These are phyloP conservation scores for Pristis pectinata DNA, from an alignment of 2,797 vertebrate genomes.

Conservation along the genomic window DNA sequence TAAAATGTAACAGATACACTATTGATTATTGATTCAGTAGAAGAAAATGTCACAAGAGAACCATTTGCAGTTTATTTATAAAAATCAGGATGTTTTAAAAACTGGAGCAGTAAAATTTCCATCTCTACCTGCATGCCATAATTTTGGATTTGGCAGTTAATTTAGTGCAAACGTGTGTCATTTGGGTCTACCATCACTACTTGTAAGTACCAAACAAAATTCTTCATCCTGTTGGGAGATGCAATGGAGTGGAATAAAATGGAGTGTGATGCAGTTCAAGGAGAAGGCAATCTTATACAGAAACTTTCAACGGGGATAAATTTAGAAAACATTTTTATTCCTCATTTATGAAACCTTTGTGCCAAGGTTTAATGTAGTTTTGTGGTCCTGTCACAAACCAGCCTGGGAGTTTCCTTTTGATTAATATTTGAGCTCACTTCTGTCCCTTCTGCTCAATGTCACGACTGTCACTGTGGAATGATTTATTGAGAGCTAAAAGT, in stretches of 20 bases:
- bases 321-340: conserved; percentile 8
- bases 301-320: not conserved
- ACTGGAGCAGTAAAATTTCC: not conserved
- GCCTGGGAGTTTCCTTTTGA: not conserved
- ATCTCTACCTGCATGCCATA: not conserved
- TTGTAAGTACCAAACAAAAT: not conserved
- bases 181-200: not conserved
- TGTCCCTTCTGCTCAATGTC: not conserved
- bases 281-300: not conserved
- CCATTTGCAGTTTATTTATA: not conserved
- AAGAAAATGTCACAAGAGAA: not conserved
- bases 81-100: not conserved
- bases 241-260: not conserved
- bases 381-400: not conserved
- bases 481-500: not conserved
- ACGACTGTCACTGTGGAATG: not conserved
- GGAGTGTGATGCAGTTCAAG: not conserved
- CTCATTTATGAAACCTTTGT: not conserved
- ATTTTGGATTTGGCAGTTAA: not conserved
- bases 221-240: not conserved
- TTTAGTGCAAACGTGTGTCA: not conserved
- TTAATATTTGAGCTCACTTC: not conserved
- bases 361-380: not conserved
- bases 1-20: not conserved
- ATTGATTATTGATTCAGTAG: not conserved